Base-by-base conservation (phyloP, 2,888 invertebrate species). In the Heliconius ethilla region DNA sequence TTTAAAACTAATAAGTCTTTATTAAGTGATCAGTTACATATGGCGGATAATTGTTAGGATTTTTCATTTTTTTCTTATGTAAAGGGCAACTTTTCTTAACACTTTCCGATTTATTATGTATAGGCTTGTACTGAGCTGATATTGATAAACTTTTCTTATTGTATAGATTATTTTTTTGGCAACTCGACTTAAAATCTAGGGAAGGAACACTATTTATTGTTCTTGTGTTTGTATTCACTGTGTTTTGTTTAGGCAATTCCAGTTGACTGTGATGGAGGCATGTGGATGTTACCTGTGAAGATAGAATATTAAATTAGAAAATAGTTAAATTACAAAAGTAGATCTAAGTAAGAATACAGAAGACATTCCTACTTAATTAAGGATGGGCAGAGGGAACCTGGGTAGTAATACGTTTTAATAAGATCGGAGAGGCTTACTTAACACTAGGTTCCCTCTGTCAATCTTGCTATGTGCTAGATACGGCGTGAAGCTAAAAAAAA, bases 261-360 rank as follows among this genome's bases (percentile, higher is more conserved):
- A 94, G 84, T 59, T 94, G 90, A 81, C 92, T 93, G 87, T 94
- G 93, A 80, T 94, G 92, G 9, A 94, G 89, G 79, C 94, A 94
- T 0, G 94, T 94, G 11, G 93, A 92, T 67, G 90, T 91, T 73
- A 87, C 83, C 94, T 94, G 90, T 27, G 13, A 65, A 15, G 27
- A 10, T n/a, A 6, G n/a, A 59, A 59, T 1, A 59, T 59, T 59
- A 22, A n/a, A 59, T 59, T n/a, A 59, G 18, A 22, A 51, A 22
- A 9, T 22, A 22, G 15, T 22, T 51, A 51, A 22, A 51, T 51
- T 51, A 9, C 33, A 2, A 22, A 51, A 51, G 51, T 51, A 51
- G 3, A 18, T 45, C 5, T 45, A 13, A 1, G 45, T 45, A 45
- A 15, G 15, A 45, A 15, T 5, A 3, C 3, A 29, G 3, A 29